These are phyloP conservation scores for Forbesichthys papilliferus DNA, from an alignment of 2,113 vertebrate genomes.

Conservation along the genomic window DNA sequence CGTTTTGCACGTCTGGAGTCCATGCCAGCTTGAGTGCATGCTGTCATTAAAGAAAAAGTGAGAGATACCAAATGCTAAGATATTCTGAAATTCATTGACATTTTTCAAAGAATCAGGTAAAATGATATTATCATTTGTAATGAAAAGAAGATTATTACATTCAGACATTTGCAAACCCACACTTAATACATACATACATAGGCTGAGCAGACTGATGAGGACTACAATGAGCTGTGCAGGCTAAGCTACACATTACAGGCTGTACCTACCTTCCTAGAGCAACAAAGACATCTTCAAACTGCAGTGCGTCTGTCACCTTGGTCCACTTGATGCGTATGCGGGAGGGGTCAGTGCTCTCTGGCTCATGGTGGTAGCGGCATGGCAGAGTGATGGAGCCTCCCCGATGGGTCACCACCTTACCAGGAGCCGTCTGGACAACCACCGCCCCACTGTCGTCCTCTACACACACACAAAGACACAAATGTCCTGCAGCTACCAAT, in stretches of 20 bases:
- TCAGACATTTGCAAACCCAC: too few relatives aligned
- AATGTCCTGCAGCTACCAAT: too few relatives aligned
- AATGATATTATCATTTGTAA: too few relatives aligned
- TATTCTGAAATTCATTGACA: too few relatives aligned
- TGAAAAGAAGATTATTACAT: too few relatives aligned
- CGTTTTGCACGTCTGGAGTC: too few relatives aligned
- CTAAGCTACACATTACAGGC: slow-evolving; percentile 1
- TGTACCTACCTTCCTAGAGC: slow-evolving; percentile 82
- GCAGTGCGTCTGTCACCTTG: slow-evolving; percentile 86
- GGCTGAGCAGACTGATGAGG: background rate
- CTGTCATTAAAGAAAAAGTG: too few relatives aligned
- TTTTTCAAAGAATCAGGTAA: too few relatives aligned
- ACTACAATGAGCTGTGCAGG: background rate
- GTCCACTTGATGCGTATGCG: slow-evolving; percentile 95
- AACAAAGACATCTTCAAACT: slow-evolving; percentile 90
- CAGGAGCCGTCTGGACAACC: slow-evolving; percentile 91
- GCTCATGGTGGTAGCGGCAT: slow-evolving; percentile 91
- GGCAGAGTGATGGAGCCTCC: slow-evolving; percentile 93
- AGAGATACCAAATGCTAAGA: too few relatives aligned
- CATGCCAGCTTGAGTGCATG: too few relatives aligned
- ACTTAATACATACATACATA: too few relatives aligned
- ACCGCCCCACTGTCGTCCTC: slow-evolving; percentile 90
- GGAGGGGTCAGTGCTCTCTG: slow-evolving; percentile 74
- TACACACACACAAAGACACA: slow-evolving; percentile 48
- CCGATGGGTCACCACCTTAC: slow-evolving; percentile 90